Percentiles rank a stretch among this genome's conserved stretches.
Evolutionary conservation across 2,797 vertebrate genomes (phyloP).

Genomic region (Galago senegalensis): DNA sequence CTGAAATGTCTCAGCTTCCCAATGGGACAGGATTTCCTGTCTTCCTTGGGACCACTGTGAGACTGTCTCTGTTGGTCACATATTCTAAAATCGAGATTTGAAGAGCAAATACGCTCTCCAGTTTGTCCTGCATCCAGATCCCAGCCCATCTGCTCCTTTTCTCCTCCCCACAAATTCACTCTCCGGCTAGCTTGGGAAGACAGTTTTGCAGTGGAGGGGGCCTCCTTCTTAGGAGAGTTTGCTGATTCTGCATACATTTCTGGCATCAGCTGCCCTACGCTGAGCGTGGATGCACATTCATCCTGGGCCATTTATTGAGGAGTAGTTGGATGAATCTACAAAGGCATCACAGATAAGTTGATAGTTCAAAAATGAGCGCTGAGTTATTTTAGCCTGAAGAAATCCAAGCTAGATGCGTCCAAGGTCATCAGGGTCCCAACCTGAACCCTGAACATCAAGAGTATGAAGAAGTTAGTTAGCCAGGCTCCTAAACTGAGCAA

Average conservation of each 20-base stretch:
- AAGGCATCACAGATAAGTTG: not conserved
- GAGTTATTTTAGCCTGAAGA: conserved; percentile 38
- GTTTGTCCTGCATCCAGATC: not conserved
- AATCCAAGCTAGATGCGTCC: conserved; percentile 15
- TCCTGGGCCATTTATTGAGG: not conserved
- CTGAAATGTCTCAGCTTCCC: not conserved
- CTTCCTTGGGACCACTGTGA: not conserved
- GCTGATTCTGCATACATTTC: not conserved
- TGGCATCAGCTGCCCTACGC: not conserved
- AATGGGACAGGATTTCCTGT: not conserved
- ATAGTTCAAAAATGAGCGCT: conserved; percentile 1
- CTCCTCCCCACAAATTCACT: not conserved
- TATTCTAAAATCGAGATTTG: not conserved
- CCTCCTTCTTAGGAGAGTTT: not conserved
- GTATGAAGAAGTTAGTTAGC: conserved; percentile 3
- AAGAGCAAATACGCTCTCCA: not conserved
- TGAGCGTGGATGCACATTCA: not conserved
- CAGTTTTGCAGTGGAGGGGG: fast-evolving
- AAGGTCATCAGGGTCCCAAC: not conserved
- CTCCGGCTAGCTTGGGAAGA: not conserved
- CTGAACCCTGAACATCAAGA: not conserved
- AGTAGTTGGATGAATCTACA: not conserved
- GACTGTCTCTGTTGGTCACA: not conserved
- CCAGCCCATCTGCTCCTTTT: not conserved
- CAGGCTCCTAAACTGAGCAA: conserved; percentile 22